Base-by-base conservation (phyloP, 2,888 invertebrate species). In the Coleophora deauratella region DNA sequence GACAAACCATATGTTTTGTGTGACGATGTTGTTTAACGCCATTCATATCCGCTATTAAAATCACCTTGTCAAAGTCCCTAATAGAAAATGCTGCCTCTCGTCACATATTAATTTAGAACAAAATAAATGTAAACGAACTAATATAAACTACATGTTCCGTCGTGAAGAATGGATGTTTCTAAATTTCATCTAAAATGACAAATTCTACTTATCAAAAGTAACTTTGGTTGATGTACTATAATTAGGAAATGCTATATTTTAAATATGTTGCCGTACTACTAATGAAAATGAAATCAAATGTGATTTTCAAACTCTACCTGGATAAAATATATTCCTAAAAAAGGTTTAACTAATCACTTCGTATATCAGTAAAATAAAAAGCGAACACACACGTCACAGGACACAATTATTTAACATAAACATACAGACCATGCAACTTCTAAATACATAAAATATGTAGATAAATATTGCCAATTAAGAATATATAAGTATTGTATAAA, bases 301-400 rank as follows among this genome's bases (percentile, higher is more conserved):
- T 34, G 39, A 39, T 28, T 12, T 15, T 10, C 13, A 21, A 21
- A 33, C 9, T 37, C 43, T 43, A 47, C 43, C 42, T 47, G 47
- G 33, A 39, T 40, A 35, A 31, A 38, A 31, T 21, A 44, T 12
- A 27, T 37, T 42, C 30, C 33, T 38, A 47, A 42, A 42, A 21
- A 4, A 44, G 36, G n/a, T n/a, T 37, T 42, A 44, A 45, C 11
- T 40, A 42, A 46, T 36, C 33, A 48, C 38, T 48, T 52, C 46
- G 42, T 50, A 35, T 12, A 45, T 38, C 49, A 54, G 55, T 47
- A 50, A 46, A 59, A 68, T 78, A 80, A 77, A 72, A 89, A 89
- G 88, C 86, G 77, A 88, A 87, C 88, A 87, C 81, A 82, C 78
- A 62, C 66, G 62, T 82, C 87, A 88, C 89, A 89, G 89, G 89